A percentile compares a stretch with the other conserved stretches of the same genome.
phyloP scores from a whole-genome alignment of 2,888 invertebrate genomes.

The Ormyrus pomaceus region DNA sequence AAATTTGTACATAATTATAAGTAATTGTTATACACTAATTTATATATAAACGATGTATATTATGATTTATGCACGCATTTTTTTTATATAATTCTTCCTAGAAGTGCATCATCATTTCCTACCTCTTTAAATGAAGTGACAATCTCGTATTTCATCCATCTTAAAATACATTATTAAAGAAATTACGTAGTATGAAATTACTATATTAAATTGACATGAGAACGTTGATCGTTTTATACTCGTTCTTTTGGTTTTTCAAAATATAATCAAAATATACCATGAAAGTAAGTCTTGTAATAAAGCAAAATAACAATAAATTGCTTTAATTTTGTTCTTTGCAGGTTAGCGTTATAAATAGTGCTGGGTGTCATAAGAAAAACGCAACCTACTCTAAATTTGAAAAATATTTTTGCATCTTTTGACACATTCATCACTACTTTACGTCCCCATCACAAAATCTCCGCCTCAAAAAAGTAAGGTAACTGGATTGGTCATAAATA shows the following conservation, averaged over 20 bases:
- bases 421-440: constrained; percentile 46
- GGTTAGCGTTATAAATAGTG: constrained; percentile 26
- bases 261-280: constrained; percentile 7
- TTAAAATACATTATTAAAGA: constrained; percentile 39
- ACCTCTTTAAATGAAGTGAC: constrained; percentile 36
- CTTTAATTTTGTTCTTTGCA: not conserved
- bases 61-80: constrained; percentile 14
- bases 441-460: constrained; percentile 9
- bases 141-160: constrained; percentile 32
- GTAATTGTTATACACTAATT: constrained; percentile 12
- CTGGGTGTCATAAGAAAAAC: constrained; percentile 43
- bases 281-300: not conserved
- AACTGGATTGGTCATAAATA: constrained; percentile 19
- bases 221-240: constrained; percentile 32
- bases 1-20: constrained; percentile 30
- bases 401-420: constrained; percentile 54
- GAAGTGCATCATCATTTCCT: constrained; percentile 28
- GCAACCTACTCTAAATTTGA: constrained; percentile 45
- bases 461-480: constrained; percentile 23
- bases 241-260: constrained; percentile 20
- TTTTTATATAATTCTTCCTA: constrained; percentile 25
- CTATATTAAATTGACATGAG: constrained; percentile 37
- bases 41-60: constrained; percentile 17
- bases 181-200: constrained; percentile 31
- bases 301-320: not conserved